These are phyloP conservation scores for Hyperopisus bebe DNA, from an alignment of 2,113 vertebrate species.

Conservation along the genomic window DNA sequence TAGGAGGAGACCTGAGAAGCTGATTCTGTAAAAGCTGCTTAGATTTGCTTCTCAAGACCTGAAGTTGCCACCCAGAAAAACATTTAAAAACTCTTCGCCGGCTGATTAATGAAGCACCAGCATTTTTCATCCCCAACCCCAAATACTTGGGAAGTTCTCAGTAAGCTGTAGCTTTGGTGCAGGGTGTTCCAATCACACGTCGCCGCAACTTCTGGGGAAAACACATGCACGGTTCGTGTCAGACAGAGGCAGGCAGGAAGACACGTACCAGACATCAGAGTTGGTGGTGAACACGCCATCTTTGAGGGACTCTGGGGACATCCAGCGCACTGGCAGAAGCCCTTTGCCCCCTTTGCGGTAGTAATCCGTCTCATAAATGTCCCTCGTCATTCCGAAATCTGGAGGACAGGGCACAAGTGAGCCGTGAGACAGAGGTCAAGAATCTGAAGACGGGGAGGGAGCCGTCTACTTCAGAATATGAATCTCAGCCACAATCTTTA, in stretches of 20 bases:
- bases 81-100: not conserved
- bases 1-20: not conserved
- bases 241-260: no score
- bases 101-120: not conserved
- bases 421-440: slow-evolving; percentile 17
- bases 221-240: not conserved
- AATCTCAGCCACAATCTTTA: not conserved
- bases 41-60: not conserved
- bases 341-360: slow-evolving; percentile 97
- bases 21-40: not conserved
- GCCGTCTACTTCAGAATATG: not conserved
- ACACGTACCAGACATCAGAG: slow-evolving; percentile 90
- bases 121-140: not conserved
- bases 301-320: slow-evolving; percentile 96
- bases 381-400: slow-evolving; percentile 98
- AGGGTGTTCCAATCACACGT: not conserved
- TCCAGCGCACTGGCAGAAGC: slow-evolving; percentile 94
- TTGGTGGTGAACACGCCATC: slow-evolving; percentile 97
- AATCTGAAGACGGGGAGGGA: not conserved
- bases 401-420: slow-evolving; percentile 27
- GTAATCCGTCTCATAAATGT: slow-evolving; percentile 99
- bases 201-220: not conserved
- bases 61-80: not conserved
- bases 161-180: not conserved
- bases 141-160: not conserved